These are phyloP conservation scores for Linepithema humile DNA, from an alignment of 1,140 invertebrate genomes.

Conservation along the genomic window DNA sequence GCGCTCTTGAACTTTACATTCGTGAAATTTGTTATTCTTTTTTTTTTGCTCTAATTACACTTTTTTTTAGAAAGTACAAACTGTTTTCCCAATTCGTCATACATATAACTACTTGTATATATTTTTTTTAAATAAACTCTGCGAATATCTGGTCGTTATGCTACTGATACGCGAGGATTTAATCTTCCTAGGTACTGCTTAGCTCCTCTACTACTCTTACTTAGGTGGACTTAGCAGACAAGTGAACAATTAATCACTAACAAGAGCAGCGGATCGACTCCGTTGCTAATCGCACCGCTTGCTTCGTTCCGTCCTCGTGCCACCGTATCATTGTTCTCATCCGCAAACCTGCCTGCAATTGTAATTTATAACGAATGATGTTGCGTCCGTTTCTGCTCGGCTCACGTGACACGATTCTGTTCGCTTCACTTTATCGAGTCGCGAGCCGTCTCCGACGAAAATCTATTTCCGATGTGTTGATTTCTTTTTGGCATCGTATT, in stretches of 20 bases:
- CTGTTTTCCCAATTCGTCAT: background rate
- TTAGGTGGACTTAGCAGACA: background rate
- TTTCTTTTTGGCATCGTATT: constrained; percentile 33
- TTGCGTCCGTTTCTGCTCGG: background rate
- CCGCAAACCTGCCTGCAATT: constrained; percentile 1
- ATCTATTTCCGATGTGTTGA: constrained; percentile 29
- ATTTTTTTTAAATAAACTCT: background rate
- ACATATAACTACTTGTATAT: no score
- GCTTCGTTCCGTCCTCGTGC: background rate
- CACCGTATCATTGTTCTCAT: constrained; percentile 35
- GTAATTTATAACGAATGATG: background rate
- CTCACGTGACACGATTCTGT: background rate
- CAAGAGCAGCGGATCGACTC: background rate
- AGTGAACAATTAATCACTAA: background rate
- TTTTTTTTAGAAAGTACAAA: background rate
- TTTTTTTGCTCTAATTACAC: no score
- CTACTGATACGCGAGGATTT: background rate
- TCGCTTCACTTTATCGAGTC: background rate
- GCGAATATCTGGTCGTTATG: background rate
- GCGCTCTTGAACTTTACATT: no score
- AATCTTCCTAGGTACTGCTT: background rate
- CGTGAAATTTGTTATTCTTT: no score
- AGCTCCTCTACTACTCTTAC: background rate
- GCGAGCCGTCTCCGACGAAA: background rate
- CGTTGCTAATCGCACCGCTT: constrained; percentile 29